A percentile compares a stretch with the other conserved stretches of the same genome.
Evolutionary conservation across 2,113 vertebrate genomes (phyloP).

Genomic region (Protobothrops flavoviridis): DNA sequence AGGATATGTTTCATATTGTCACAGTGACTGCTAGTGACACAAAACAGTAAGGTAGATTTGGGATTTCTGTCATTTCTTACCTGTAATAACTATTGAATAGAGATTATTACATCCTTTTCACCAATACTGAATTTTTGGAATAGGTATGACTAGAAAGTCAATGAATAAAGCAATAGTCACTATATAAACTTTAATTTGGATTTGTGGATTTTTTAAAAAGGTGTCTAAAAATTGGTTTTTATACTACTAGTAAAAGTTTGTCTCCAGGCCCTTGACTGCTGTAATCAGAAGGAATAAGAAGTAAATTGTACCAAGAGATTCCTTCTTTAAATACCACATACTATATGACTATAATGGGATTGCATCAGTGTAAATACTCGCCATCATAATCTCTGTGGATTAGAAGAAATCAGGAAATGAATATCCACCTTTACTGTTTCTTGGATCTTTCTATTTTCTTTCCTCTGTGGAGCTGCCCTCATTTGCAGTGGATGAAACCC

Average conservation of each 20-base stretch:
- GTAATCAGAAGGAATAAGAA: background rate
- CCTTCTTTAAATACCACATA: background rate
- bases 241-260: background rate
- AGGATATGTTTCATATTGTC: background rate
- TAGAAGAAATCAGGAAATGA: conserved; percentile 11
- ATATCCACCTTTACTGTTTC: conserved; percentile 21
- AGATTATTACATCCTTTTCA: background rate
- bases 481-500: conserved; percentile 44
- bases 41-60: background rate
- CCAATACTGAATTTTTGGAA: background rate
- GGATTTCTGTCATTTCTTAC: background rate
- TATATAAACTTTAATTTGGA: background rate
- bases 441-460: conserved; percentile 32
- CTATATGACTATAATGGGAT: background rate
- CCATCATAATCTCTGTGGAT: background rate
- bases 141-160: background rate
- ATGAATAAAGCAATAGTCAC: background rate
- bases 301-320: background rate
- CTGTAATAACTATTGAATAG: background rate
- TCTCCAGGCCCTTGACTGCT: background rate
- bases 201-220: background rate
- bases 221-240: conserved; percentile 20
- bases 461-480: conserved; percentile 33
- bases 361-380: background rate
- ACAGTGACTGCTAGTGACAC: background rate